Evolutionary conservation across 2,797 vertebrate species (phyloP), one percentile per base, ranked within the genome.

Genomic region (Rhabdomys pumilio): DNA sequence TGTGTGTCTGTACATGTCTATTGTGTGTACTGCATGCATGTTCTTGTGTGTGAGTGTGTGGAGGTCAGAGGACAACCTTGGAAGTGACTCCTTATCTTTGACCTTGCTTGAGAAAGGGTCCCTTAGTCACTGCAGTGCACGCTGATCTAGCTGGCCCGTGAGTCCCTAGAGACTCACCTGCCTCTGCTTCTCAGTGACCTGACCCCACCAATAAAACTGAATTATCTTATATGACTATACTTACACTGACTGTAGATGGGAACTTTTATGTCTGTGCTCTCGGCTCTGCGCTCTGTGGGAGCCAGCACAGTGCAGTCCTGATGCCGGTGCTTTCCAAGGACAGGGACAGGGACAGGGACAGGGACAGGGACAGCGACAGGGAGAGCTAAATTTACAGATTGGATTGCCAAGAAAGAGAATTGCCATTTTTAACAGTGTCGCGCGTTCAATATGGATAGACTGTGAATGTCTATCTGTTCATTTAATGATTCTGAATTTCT

Each of bases 251-350:
- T 65, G 0, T 93, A 79, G 82, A 47, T 81, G 31, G 47, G 38
- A 77, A 15, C 44, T 12, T 86, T 95, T 89, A 77, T 73, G 89
- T 93, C 50, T 93, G 73, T 84, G 79, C 34, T 57, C 26, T 93
- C 34, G 13, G 57, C 72, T 82, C 2, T 55, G 17, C 41, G 38
- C 47, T 34, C 57, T 67, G 44, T 41, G 34, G 67, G 34, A 38
- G n/a, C 4, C n/a, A 73, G 38, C 19, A 63, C 26, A 29, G 20
- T 6, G 47, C 20, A 24, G 22, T 69, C 12, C 82, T 47, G 26
- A 7, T 76, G 82, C 72, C 17, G 55, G 19, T 79, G 77, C 77
- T 96, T 88, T 93, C 17, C 0, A 84, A 61, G 41, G 34, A 29
- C 31, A 12, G 1, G 14, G 59, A 15, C 2, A 69, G 67, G 10